phyloP scores from a whole-genome alignment of 2,888 invertebrate genomes.

The Agrilus biguttatus region DNA sequence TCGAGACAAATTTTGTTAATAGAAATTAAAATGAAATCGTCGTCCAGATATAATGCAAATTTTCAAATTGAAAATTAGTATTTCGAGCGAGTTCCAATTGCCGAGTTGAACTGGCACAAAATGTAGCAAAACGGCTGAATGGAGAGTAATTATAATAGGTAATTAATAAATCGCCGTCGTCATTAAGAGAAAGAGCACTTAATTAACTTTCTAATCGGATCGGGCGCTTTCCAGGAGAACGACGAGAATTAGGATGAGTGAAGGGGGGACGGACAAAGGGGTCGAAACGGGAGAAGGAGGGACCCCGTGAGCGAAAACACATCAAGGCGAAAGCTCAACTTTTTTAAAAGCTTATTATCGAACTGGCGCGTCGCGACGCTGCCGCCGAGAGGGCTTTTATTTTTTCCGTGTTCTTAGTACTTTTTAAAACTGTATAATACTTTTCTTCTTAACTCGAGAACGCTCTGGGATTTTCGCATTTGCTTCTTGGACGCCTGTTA shows the following conservation, averaged over 20 bases:
- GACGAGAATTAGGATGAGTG: neutral
- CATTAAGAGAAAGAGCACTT: conserved; percentile 29
- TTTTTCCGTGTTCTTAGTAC: conserved; percentile 29
- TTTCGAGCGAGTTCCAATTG: too few relatives aligned
- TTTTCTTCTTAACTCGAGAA: conserved; percentile 19
- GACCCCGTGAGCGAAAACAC: conserved; percentile 26
- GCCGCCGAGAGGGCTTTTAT: conserved; percentile 20
- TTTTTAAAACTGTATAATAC: conserved; percentile 32
- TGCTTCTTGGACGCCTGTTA: neutral
- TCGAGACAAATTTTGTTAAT: too few relatives aligned
- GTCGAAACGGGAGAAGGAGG: too few relatives aligned
- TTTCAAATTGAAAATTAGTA: neutral
- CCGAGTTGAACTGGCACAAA: too few relatives aligned
- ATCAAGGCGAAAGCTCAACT: conserved; percentile 27
- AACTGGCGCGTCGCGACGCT: conserved; percentile 10
- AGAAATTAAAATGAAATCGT: too few relatives aligned
- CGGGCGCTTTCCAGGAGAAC: conserved; percentile 10
- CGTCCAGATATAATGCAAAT: too few relatives aligned
- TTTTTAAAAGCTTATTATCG: conserved; percentile 36
- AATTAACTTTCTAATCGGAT: conserved; percentile 34
- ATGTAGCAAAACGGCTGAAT: too few relatives aligned
- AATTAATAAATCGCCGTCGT: conserved; percentile 32
- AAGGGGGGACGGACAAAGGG: neutral
- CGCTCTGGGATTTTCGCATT: conserved; percentile 10
- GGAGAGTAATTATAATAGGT: conserved; percentile 26